Conservation (phyloP, 2,797 vertebrate species). For the Poecilia gillii region DNA sequence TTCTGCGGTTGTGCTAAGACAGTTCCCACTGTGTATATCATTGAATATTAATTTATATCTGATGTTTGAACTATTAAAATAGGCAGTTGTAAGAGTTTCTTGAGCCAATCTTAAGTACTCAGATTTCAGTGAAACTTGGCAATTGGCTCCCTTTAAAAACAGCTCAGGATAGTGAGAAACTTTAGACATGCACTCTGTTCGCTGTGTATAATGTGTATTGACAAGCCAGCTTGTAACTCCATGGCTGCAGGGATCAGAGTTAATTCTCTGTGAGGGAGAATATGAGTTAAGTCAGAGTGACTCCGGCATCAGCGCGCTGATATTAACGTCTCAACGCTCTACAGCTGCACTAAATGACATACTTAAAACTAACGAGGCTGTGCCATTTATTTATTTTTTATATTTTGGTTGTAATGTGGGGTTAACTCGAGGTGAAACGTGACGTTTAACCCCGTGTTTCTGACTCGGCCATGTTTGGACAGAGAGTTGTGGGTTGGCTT, state of each 20-base stretch:
- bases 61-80: not conserved
- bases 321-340: constrained; percentile 17
- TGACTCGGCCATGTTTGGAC: constrained; percentile 11
- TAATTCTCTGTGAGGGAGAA: constrained; percentile 45
- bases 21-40: no score
- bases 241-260: constrained; percentile 45
- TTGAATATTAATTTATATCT: no score
- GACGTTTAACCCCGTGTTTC: constrained; percentile 3
- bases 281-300: constrained; percentile 35
- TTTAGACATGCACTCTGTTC: not conserved
- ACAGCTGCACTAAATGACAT: not conserved
- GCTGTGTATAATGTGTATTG: constrained; percentile 7
- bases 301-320: constrained; percentile 34
- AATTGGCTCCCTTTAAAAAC: not conserved
- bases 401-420: constrained; percentile 1
- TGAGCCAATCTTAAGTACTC: not conserved
- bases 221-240: constrained; percentile 45
- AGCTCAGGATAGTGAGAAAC: not conserved
- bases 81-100: not conserved
- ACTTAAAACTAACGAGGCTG: not conserved
- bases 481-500: constrained; percentile 20
- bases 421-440: constrained; percentile 3
- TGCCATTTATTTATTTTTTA: not conserved
- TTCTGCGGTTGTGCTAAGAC: no score
- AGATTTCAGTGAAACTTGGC: not conserved